These are phyloP conservation scores for Esperia sulphurella DNA, from an alignment of 2,888 invertebrate species.

Conservation along the genomic window DNA sequence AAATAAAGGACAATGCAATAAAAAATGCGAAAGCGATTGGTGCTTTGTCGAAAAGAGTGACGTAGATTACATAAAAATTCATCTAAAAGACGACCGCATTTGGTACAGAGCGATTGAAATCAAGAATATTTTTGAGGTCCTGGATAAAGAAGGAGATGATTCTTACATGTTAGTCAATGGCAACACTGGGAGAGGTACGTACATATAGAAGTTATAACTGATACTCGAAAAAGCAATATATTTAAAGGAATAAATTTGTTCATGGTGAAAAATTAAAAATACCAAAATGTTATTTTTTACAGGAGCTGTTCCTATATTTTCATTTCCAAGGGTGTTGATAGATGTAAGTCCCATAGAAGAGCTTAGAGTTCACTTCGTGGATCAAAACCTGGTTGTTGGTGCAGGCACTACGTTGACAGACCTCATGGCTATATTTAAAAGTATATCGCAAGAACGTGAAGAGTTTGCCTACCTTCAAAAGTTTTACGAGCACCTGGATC, in stretches of 20 bases:
- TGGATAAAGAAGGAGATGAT: slow-evolving; percentile 53
- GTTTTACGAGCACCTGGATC: slow-evolving; percentile 79
- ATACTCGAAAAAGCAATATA: too few relatives aligned
- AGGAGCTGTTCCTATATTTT: slow-evolving; percentile 67
- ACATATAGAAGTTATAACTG: background rate
- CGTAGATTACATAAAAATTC: slow-evolving; percentile 38
- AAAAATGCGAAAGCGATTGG: slow-evolving; percentile 30
- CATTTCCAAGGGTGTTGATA: slow-evolving; percentile 76
- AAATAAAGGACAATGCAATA: slow-evolving; percentile 9
- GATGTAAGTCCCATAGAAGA: slow-evolving; percentile 81
- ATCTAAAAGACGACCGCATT: slow-evolving; percentile 43
- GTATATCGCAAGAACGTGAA: slow-evolving; percentile 24
- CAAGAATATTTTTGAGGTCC: slow-evolving; percentile 69
- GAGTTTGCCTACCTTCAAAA: slow-evolving; percentile 76
- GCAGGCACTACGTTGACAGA: slow-evolving; percentile 71
- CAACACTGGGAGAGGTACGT: slow-evolving; percentile 84
- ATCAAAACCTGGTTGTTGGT: slow-evolving; percentile 76
- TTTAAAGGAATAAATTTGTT: background rate
- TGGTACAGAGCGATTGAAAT: slow-evolving; percentile 77
- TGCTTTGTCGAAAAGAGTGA: slow-evolving; percentile 28
- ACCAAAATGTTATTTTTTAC: slow-evolving; percentile 12
- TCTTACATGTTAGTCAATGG: slow-evolving; percentile 83
- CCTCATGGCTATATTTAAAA: slow-evolving; percentile 59
- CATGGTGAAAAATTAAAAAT: background rate
- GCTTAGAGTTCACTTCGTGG: slow-evolving; percentile 62